Base-by-base conservation (phyloP, 2,888 invertebrate genomes). In the Subacronicta megacephala region DNA sequence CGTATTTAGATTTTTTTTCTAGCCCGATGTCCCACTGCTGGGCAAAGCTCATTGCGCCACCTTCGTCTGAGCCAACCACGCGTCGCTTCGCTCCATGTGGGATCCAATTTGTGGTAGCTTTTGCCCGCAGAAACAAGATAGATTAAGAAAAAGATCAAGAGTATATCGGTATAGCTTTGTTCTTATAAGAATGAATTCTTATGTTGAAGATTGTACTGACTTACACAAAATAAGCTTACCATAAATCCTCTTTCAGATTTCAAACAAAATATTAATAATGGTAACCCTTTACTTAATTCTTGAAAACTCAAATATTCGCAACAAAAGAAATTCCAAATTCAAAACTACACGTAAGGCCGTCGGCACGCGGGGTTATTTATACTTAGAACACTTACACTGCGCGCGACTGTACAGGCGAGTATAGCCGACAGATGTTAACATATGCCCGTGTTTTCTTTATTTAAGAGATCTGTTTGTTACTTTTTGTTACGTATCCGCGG, bases 361-460 rank as follows among this genome's bases (percentile, higher is more conserved):
- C 63, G 61, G 66, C 72, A 72, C 64, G 70, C 58, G 69, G 52
- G 68, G 51, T 62, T 67, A 65, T 77, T 74, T 72, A 72, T 71
- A 75, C 65, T 74, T 59, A 61, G 58, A 65, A 73, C 72, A 44
- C 50, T 60, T 71, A 70, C 62, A 77, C 78, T 79, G 74, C 71
- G 62, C 79, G 72, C 78, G 75, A 67, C 78, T 81, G 86, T 87
- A 85, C 89, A 75, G 72, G 65, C 71, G 61, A 60, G 79, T 78
- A 62, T 75, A 64, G 81, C 84, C 85, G 84, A 89, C 93, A 94
- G 93, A 90, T 94, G 93, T 88, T 89, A 93, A 91, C 93, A 93
- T 92, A 93, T 88, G 93, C 89, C 87, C 83, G 86, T 92, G 93
- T 92, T 93, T 93, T 93, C 93, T 93, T 93, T 93, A 93, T 94